Evolutionary conservation across 2,113 vertebrate species (phyloP).

Genomic region (Tor tambroides): DNA sequence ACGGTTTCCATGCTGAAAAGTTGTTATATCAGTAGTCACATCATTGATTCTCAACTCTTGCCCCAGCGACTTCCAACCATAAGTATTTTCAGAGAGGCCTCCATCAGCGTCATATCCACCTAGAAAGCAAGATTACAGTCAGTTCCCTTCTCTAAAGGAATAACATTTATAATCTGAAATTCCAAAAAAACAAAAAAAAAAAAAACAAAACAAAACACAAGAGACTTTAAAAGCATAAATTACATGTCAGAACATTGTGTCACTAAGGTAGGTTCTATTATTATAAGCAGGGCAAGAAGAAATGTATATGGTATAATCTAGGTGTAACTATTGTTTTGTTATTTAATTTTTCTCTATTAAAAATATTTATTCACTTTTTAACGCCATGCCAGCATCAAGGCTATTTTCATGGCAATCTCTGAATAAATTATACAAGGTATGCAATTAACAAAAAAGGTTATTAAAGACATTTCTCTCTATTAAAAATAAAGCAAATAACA

Average conservation of each 20-base stretch:
- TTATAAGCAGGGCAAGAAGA: not conserved
- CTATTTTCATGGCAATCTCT: too few species aligned
- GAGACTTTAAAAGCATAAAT: too few species aligned
- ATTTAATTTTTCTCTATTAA: not conserved
- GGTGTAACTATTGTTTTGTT: too few species aligned
- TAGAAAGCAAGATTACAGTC: conserved; percentile 31
- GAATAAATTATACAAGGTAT: too few species aligned
- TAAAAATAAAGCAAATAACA: not conserved
- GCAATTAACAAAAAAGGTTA: too few species aligned
- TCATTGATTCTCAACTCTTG: conserved; percentile 99
- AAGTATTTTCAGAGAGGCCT: conserved; percentile 96
- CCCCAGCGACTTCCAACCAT: conserved; percentile 99
- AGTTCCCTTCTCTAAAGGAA: not conserved
- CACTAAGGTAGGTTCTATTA: not conserved
- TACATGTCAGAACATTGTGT: not conserved
- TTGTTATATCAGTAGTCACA: conserved; percentile 94
- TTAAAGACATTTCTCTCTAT: too few species aligned
- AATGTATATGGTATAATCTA: not conserved
- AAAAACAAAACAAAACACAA: not conserved
- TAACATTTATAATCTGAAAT: not conserved
- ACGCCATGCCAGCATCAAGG: too few species aligned
- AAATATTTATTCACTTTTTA: too few species aligned
- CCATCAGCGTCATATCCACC: conserved; percentile 95
- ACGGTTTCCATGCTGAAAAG: conserved; percentile 99
- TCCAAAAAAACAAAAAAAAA: not conserved